Evolutionary conservation across 2,888 invertebrate species (phyloP).

Genomic region (Conchocele bisecta): DNA sequence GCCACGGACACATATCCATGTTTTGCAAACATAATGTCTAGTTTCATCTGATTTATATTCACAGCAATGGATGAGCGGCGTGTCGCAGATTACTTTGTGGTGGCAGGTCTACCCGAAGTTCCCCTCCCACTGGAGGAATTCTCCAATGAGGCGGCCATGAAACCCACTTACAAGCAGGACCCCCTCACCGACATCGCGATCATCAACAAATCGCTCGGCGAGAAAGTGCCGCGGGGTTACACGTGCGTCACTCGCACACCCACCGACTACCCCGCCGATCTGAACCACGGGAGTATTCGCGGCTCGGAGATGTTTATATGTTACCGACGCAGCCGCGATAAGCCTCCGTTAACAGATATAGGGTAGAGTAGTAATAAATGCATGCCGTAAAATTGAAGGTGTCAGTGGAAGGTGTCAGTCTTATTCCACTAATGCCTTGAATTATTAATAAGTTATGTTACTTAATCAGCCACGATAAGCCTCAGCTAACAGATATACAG

Average conservation of each 20-base stretch:
- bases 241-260: constrained; percentile 83
- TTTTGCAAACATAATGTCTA: too few relatives aligned
- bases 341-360: constrained; percentile 98
- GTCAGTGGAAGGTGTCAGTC: too few relatives aligned
- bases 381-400: too few relatives aligned
- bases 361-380: constrained; percentile 86
- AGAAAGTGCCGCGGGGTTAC: constrained; percentile 84
- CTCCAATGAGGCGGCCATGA: constrained; percentile 89
- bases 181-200: constrained; percentile 98
- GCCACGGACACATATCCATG: too few relatives aligned
- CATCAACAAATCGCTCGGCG: constrained; percentile 94
- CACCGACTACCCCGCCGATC: constrained; percentile 92
- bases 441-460: too few relatives aligned
- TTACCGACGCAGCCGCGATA: constrained; percentile 94
- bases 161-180: constrained; percentile 87
- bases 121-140: constrained; percentile 90
- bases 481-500: too few relatives aligned
- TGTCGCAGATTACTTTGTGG: constrained; percentile 99
- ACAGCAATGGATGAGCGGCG: constrained; percentile 80
- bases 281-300: constrained; percentile 98
- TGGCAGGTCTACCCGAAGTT: constrained; percentile 95
- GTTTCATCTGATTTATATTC: too few relatives aligned
- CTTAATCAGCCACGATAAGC: too few relatives aligned
- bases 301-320: constrained; percentile 97
- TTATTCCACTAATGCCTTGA: too few relatives aligned